phyloP scores from a whole-genome alignment of 2,113 vertebrate species.

The Triplophysa rosa region DNA sequence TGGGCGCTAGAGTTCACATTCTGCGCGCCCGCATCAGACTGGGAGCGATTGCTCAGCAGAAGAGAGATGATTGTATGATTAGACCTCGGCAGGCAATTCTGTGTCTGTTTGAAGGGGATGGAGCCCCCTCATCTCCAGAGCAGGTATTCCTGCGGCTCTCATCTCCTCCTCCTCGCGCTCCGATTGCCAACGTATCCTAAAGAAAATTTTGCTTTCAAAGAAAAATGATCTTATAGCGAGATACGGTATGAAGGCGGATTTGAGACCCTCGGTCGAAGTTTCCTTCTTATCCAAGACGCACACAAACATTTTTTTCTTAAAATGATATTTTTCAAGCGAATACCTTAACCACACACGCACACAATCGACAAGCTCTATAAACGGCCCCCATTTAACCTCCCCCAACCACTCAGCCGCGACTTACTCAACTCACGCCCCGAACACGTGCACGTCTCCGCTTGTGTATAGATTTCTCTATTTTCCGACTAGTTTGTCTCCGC shows the following conservation, averaged over 20 bases:
- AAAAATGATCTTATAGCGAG: constrained; percentile 65
- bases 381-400: constrained; percentile 19
- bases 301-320: constrained; percentile 5
- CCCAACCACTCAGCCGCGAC: constrained; percentile 3
- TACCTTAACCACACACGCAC: constrained; percentile 19
- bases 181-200: constrained; percentile 20
- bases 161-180: constrained; percentile 42
- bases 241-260: constrained; percentile 22
- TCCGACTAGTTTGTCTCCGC: constrained; percentile 83
- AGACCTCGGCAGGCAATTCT: constrained; percentile 73
- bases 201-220: constrained; percentile 58
- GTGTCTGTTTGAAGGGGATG: constrained; percentile 67
- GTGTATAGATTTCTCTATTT: constrained; percentile 71
- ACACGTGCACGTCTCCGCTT: constrained; percentile 45
- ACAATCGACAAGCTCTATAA: constrained; percentile 26
- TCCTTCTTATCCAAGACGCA: constrained; percentile 38
- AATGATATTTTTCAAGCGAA: constrained; percentile 14
- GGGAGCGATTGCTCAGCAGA: constrained; percentile 68
- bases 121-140: constrained; percentile 67
- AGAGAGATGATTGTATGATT: constrained; percentile 76
- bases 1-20: constrained; percentile 26
- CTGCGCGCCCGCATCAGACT: constrained; percentile 48
- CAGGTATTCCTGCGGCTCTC: constrained; percentile 38
- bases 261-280: constrained; percentile 22
- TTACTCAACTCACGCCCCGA: background rate